These are phyloP conservation scores for Mesembrinibis cayennensis DNA, from an alignment of 2,113 vertebrate genomes.

Conservation along the genomic window DNA sequence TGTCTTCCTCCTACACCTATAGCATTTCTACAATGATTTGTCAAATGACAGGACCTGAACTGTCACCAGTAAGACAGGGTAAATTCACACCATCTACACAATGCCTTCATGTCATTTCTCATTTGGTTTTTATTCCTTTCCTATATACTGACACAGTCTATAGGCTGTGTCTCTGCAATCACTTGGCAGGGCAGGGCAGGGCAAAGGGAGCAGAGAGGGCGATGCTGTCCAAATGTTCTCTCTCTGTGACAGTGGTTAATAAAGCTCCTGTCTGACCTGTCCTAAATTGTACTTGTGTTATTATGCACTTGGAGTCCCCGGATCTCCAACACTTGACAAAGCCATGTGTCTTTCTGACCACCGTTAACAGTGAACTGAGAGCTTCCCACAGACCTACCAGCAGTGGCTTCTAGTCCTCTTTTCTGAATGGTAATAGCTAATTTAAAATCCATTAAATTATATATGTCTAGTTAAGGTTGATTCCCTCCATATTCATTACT, in stretches of 20 bases:
- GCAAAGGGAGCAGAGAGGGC: background rate
- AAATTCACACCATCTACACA: background rate
- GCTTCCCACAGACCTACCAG: background rate
- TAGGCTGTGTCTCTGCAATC: background rate
- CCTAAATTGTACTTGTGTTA: background rate
- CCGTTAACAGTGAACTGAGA: background rate
- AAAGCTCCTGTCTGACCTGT: background rate
- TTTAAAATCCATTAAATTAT: constrained; percentile 31
- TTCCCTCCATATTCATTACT: background rate
- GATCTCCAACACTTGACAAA: background rate
- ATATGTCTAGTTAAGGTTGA: background rate
- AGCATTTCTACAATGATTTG: background rate
- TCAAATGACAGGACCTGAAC: background rate
- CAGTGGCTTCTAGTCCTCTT: background rate
- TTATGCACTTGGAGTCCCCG: background rate
- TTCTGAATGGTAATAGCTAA: background rate
- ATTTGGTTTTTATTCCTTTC: background rate
- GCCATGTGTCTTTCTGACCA: background rate
- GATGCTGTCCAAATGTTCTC: background rate
- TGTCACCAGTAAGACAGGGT: background rate
- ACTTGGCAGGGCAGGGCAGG: background rate
- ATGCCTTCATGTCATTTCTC: background rate
- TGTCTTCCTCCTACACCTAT: background rate
- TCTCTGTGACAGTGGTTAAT: background rate
- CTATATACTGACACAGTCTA: background rate